phyloP scores from a whole-genome alignment of 2,113 vertebrate genomes.

The Hassar affinis region DNA sequence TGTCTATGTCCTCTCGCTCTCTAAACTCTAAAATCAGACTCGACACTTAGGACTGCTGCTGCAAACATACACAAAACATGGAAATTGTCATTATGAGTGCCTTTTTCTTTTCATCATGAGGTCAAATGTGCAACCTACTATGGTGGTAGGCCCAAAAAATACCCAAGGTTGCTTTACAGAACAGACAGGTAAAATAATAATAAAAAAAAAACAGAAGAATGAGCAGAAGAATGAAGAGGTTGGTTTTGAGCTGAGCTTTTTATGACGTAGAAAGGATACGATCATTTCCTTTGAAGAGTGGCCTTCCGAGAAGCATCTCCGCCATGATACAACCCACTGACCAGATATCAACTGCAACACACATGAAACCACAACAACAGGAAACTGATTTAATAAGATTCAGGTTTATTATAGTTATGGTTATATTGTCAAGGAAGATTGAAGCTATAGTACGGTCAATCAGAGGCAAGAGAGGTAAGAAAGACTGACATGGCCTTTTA shows the following conservation, averaged over 20 bases:
- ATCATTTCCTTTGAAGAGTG: slow-evolving; percentile 93
- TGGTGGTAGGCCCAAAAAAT: no score
- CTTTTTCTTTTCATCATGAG: no score
- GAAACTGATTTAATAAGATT: not conserved
- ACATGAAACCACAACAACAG: not conserved
- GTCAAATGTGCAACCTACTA: no score
- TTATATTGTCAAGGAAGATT: not conserved
- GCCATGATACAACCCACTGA: slow-evolving; percentile 99
- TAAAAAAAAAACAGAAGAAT: no score
- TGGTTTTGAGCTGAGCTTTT: not conserved
- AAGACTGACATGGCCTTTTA: not conserved
- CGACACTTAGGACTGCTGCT: no score
- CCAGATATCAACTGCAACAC: slow-evolving; percentile 91
- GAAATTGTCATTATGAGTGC: no score
- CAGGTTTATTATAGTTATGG: not conserved
- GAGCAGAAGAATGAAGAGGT: no score
- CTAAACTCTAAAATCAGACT: no score
- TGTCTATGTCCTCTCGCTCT: no score
- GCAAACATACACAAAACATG: no score
- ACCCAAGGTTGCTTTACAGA: no score
- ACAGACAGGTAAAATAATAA: no score
- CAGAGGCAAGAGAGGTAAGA: not conserved
- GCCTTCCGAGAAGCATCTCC: slow-evolving; percentile 91
- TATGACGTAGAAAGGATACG: slow-evolving; percentile 83
- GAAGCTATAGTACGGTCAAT: not conserved